Evolutionary conservation across 1,140 invertebrate genomes (phyloP).

Genomic region (Pollicipes pollicipes): DNA sequence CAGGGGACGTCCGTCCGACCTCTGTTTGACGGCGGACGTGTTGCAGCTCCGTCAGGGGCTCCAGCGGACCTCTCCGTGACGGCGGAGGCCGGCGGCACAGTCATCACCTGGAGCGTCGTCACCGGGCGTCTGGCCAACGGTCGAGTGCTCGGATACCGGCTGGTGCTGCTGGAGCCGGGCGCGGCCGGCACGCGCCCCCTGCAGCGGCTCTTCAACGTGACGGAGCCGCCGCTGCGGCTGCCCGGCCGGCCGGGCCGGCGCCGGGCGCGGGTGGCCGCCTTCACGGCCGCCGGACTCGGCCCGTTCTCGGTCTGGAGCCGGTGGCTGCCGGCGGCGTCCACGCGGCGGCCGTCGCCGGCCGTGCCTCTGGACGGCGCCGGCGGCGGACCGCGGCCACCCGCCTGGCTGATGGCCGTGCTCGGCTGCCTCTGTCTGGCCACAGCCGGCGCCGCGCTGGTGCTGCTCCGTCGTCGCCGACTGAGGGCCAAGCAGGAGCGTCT

Average conservation of each 20-base stretch:
- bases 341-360: too few relatives aligned
- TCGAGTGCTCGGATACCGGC: neutral
- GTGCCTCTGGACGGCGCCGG: neutral
- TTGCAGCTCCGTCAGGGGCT: neutral
- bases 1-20: too few relatives aligned
- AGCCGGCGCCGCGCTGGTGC: neutral
- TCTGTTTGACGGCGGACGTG: too few relatives aligned
- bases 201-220: neutral
- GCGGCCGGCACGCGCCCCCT: too few relatives aligned
- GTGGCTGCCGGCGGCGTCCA: neutral
- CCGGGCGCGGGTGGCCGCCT: neutral
- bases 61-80: neutral
- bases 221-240: neutral
- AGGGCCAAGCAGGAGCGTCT: neutral
- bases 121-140: neutral
- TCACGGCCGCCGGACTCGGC: neutral
- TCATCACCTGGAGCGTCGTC: neutral
- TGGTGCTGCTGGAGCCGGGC: neutral
- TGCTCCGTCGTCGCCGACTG: neutral
- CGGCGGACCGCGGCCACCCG: too few relatives aligned
- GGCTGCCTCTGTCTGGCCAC: neutral
- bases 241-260: too few relatives aligned
- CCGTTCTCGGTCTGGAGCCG: neutral
- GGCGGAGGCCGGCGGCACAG: neutral
- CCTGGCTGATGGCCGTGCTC: neutral